A percentile compares a stretch with the other conserved stretches of the same genome.
Conservation (phyloP, 1,140 invertebrate genomes). For the Metopolophium dirhodum region DNA sequence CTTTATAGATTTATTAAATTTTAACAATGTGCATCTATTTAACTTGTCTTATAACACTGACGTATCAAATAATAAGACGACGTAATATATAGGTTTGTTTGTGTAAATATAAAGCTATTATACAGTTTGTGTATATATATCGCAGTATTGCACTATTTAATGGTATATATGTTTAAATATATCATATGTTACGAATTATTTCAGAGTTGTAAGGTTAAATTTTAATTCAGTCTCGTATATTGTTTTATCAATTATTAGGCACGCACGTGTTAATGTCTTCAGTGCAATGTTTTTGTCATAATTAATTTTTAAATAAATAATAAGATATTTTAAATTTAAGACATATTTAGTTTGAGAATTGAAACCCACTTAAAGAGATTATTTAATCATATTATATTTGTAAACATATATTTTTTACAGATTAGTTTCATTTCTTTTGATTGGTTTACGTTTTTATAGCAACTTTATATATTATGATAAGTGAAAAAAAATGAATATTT, state of each 20-base stretch:
- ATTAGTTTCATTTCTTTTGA: neutral
- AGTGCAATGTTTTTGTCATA: neutral
- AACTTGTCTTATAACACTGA: neutral
- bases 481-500: neutral
- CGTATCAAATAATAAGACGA: neutral
- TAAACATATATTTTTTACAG: neutral
- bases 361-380: neutral
- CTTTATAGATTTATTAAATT: neutral
- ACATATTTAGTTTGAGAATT: neutral
- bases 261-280: neutral
- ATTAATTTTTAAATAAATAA: neutral
- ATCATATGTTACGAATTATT: neutral
- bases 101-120: neutral
- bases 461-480: neutral
- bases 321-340: neutral
- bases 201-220: slow-evolving; percentile 3
- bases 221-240: neutral
- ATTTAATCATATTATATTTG: neutral
- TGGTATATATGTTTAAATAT: neutral
- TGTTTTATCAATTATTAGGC: neutral
- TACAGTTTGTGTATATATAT: neutral
- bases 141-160: neutral
- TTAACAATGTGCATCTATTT: neutral
- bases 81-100: neutral
- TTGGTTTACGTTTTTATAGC: neutral